Evolutionary conservation across 2,888 invertebrate genomes (phyloP), one percentile per base, ranked within the genome.

Genomic region (Calliphora vomitoria): DNA sequence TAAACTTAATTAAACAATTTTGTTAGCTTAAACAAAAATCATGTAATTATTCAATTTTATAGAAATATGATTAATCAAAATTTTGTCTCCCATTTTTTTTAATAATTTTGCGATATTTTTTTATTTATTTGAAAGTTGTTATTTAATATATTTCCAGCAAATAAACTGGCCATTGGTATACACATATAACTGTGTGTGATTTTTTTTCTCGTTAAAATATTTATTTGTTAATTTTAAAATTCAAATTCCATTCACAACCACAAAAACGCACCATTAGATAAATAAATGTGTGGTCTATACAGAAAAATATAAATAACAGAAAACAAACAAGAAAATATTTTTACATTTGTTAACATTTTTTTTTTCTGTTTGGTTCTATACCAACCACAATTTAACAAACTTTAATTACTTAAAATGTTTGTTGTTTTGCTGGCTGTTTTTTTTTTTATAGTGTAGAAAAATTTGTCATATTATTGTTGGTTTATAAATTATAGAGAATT

Each of bases 181-280:
- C n/a, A 62, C 64, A 53, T 47, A 0, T 10, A 41, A 20, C 4
- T 85, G 53, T 76, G 38, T 50, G 2, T 44, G 35, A 66, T 35
- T 35, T 35, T 10, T 53, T 71, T 66, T 68, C 15, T 47, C 25
- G 38, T 44, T 66, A 60, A 76, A 78, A 86, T 50, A 81, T 84
- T 74, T 81, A 15, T 72, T 64, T 18, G 84, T 68, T 44, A 68
- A 68, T 78, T 81, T 79, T 68, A 66, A 84, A 87, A 80, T 85
- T 71, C 64, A 80, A 88, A 82, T 85, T 85, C 88, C 79, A 88
- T 72, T 80, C 76, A 64, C 76, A 78, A 87, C 84, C 87, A 55
- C 81, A 84, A 71, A 76, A 87, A 84, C 87, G 84, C 86, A 81
- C 50, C 76, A 81, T 76, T 80, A 81, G 76, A 80, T 66, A 87